These are phyloP conservation scores for Pelochelys cantorii DNA, from an alignment of 2,797 vertebrate genomes.

Conservation along the genomic window DNA sequence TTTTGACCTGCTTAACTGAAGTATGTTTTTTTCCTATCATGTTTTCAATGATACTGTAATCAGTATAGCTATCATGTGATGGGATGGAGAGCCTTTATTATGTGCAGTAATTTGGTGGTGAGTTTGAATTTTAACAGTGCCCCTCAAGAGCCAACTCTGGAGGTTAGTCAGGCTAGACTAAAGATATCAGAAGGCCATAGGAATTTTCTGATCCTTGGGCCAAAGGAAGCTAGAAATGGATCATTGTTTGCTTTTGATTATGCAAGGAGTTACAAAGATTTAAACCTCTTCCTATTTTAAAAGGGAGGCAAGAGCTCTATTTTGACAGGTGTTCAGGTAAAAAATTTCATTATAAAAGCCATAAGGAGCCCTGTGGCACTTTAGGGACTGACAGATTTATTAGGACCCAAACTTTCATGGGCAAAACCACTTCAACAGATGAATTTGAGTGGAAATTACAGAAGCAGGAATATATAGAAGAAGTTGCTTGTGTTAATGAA, in stretches of 20 bases:
- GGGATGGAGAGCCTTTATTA: background rate
- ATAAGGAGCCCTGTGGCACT: no score
- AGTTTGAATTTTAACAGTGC: background rate
- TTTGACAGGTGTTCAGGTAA: background rate
- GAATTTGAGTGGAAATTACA: no score
- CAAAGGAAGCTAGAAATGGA: background rate
- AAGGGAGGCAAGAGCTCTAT: background rate
- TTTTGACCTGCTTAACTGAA: conserved; percentile 87
- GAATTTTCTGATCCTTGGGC: background rate
- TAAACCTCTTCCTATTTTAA: background rate
- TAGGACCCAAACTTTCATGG: no score
- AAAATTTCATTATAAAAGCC: background rate
- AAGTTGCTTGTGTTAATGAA: no score
- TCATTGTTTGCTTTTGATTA: background rate
- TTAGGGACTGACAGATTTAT: no score
- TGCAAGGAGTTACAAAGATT: background rate
- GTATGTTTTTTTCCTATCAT: conserved; percentile 72
- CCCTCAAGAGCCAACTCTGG: background rate
- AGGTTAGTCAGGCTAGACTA: background rate
- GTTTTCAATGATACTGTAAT: background rate
- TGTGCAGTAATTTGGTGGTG: background rate
- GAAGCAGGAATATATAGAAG: no score
- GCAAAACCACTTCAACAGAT: no score
- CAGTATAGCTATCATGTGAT: background rate
- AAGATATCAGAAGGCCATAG: background rate